A percentile compares a stretch with the other conserved stretches of the same genome.
Evolutionary conservation across 2,888 invertebrate genomes (phyloP).

Genomic region (Aethes cnicana): DNA sequence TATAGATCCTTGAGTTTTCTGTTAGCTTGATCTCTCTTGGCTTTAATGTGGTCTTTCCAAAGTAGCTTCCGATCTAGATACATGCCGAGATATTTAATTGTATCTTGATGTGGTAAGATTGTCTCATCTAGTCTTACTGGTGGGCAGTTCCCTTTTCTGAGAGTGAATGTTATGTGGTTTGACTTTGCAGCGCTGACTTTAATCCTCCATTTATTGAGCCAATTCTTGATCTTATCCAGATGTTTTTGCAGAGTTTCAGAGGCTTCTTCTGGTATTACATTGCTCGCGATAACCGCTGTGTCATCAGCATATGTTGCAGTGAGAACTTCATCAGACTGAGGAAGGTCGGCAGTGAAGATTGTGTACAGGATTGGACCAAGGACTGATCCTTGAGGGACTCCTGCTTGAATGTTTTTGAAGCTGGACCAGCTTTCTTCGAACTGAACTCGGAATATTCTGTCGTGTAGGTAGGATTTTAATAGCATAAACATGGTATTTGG

Average conservation of each 20-base stretch:
- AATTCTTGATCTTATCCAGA: slow-evolving; percentile 16
- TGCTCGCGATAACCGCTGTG: slow-evolving; percentile 20
- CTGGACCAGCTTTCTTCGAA: not conserved
- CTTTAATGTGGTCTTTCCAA: slow-evolving; percentile 22
- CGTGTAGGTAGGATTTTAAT: slow-evolving; percentile 14
- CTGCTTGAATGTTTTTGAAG: slow-evolving; percentile 8
- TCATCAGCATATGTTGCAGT: slow-evolving; percentile 34
- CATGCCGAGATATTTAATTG: slow-evolving; percentile 17
- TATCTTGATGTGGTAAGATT: slow-evolving; percentile 1
- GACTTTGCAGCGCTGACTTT: slow-evolving; percentile 25
- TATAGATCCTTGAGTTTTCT: no score
- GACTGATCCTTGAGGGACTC: slow-evolving; percentile 18
- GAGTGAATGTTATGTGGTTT: slow-evolving; percentile 25
- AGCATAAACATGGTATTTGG: no score
- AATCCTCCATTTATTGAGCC: slow-evolving; percentile 33
- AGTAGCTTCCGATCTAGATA: slow-evolving; percentile 11
- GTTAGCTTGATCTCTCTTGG: no score
- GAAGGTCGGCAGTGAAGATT: slow-evolving; percentile 18
- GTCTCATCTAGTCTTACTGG: slow-evolving; percentile 12
- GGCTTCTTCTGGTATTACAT: slow-evolving; percentile 12
- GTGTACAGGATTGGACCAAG: slow-evolving; percentile 21
- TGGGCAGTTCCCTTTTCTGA: slow-evolving; percentile 17
- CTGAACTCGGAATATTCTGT: slow-evolving; percentile 10
- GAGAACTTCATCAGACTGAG: not conserved
- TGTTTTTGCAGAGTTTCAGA: slow-evolving; percentile 18